These are phyloP conservation scores for Actinopyga echinites DNA, from an alignment of 53 echinoderm and acorn worm genomes.

Conservation along the genomic window DNA sequence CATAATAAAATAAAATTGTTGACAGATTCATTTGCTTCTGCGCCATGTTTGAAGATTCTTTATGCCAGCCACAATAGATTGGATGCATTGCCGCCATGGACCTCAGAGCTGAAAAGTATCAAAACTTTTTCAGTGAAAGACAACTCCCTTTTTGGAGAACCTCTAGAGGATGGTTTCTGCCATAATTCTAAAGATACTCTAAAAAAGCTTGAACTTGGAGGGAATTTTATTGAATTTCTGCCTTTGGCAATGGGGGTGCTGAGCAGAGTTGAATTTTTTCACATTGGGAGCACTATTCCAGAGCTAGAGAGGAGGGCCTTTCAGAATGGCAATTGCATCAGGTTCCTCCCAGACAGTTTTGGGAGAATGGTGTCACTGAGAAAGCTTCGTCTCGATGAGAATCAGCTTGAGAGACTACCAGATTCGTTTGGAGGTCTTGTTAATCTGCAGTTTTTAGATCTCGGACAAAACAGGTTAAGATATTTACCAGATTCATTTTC, in stretches of 20 bases:
- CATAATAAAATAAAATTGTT: constrained; percentile 59
- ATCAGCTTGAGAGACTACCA: constrained; percentile 72
- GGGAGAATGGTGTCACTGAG: constrained; percentile 61
- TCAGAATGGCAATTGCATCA: constrained; percentile 93
- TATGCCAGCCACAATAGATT: constrained; percentile 64
- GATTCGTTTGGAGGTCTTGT: constrained; percentile 76
- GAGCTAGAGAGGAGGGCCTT: constrained; percentile 79
- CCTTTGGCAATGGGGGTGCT: constrained; percentile 69
- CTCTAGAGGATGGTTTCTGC: constrained; percentile 66
- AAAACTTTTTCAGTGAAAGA: constrained; percentile 67
- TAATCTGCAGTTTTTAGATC: constrained; percentile 73
- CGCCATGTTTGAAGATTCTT: constrained; percentile 56
- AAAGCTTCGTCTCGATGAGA: constrained; percentile 78
- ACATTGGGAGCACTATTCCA: constrained; percentile 80
- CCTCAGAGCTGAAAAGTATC: constrained; percentile 64
- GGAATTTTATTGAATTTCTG: constrained; percentile 77
- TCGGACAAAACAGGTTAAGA: constrained; percentile 83
- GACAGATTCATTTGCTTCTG: constrained; percentile 51
- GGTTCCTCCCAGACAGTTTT: constrained; percentile 69
- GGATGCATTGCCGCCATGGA: constrained; percentile 69
- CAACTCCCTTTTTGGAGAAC: constrained; percentile 62
- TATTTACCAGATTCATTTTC: constrained; percentile 73
- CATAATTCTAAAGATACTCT: constrained; percentile 58
- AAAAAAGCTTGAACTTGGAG: constrained; percentile 67
- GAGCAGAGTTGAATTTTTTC: constrained; percentile 61